Percentiles rank a stretch among this genome's conserved stretches.
These are phyloP conservation scores for Mormyrus hasselquistii DNA, from an alignment of 2,797 vertebrate genomes.

Conservation along the genomic window DNA sequence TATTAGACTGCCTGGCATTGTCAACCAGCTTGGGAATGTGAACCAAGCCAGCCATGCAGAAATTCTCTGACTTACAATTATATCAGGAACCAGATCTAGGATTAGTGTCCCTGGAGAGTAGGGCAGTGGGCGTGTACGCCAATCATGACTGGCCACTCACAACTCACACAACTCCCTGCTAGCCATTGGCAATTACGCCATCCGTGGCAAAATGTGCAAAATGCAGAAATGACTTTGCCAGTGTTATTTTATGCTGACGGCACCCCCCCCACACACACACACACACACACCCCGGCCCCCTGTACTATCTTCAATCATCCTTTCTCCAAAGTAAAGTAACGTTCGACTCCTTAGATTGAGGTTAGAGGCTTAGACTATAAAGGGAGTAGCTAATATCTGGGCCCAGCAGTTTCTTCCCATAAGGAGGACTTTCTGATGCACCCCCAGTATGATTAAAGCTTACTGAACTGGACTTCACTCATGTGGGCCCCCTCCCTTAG, in stretches of 20 bases:
- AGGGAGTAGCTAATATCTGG: neutral
- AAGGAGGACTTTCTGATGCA: neutral
- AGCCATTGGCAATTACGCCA: slow-evolving; percentile 78
- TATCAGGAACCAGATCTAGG: slow-evolving; percentile 82
- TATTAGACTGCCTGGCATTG: slow-evolving; percentile 78
- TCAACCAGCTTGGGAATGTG: slow-evolving; percentile 79
- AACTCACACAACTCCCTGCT: slow-evolving; percentile 71
- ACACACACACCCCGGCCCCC: slow-evolving; percentile 13
- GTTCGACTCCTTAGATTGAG: slow-evolving; percentile 40
- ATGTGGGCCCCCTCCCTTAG: neutral
- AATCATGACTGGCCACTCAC: slow-evolving; percentile 79
- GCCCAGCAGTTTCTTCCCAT: neutral
- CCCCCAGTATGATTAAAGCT: slow-evolving; percentile 2
- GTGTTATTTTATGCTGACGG: slow-evolving; percentile 68
- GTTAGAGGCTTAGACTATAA: slow-evolving; percentile 17
- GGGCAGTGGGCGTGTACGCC: slow-evolving; percentile 73
- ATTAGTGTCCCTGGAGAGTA: slow-evolving; percentile 68
- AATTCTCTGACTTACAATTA: slow-evolving; percentile 84
- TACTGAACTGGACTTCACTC: neutral
- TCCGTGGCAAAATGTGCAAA: slow-evolving; percentile 73
- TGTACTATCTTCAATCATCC: slow-evolving; percentile 28
- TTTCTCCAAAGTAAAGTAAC: slow-evolving; percentile 53
- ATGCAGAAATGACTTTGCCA: slow-evolving; percentile 71
- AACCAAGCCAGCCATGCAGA: slow-evolving; percentile 71
- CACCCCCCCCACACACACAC: slow-evolving; percentile 41